Percentiles rank a stretch among this genome's conserved stretches.
phyloP scores from a whole-genome alignment of 2,797 vertebrate genomes.

The Poecile montanus region DNA sequence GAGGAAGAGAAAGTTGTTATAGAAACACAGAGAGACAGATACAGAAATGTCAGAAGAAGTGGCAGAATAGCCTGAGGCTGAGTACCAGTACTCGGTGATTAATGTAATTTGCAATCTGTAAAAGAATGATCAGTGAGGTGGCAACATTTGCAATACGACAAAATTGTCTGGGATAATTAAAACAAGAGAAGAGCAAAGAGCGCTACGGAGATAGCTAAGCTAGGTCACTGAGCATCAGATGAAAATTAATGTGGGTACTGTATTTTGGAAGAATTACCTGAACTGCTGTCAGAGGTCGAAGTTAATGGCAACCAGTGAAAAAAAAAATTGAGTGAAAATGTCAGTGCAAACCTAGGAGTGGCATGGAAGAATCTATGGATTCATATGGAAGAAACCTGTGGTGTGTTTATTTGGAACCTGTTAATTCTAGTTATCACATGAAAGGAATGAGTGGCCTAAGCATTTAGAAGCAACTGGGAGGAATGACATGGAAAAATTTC shows the following conservation, averaged over 20 bases:
- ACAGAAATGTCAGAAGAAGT: not conserved
- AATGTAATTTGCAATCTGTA: conserved; percentile 15
- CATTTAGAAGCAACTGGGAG: not conserved
- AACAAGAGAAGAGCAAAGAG: not conserved
- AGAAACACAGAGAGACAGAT: not conserved
- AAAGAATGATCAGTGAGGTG: conserved; percentile 35
- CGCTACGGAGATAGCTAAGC: not conserved
- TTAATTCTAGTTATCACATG: not conserved
- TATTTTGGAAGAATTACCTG: conserved; percentile 25
- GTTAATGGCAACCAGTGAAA: not conserved
- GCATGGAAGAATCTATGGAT: not conserved
- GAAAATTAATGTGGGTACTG: not conserved
- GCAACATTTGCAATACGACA: not conserved
- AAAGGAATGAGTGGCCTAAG: not conserved
- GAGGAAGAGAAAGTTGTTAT: not conserved
- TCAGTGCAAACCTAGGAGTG: not conserved
- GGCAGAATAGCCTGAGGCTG: not conserved
- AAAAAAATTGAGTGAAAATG: not conserved
- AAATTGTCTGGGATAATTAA: conserved; percentile 52
- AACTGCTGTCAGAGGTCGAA: not conserved
- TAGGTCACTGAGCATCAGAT: conserved; percentile 6
- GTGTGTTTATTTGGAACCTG: not conserved
- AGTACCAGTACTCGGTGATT: not conserved
- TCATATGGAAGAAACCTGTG: not conserved
- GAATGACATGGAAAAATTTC: not conserved